Evolutionary conservation across 2,797 vertebrate genomes (phyloP).

Genomic region (Rhodeus uyekii): DNA sequence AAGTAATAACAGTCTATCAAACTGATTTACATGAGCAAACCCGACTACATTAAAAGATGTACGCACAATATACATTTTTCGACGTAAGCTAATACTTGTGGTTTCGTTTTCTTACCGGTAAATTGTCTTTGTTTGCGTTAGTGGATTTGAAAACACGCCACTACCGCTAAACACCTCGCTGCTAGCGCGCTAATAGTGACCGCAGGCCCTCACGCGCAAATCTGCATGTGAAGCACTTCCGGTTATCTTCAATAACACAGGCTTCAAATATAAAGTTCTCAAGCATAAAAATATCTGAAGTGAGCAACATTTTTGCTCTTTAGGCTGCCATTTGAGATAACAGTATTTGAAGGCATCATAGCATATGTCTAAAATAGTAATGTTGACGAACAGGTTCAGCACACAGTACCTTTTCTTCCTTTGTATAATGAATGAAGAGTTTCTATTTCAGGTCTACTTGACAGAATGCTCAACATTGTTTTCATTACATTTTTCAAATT

Average conservation of each 20-base stretch:
- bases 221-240: conserved; percentile 21
- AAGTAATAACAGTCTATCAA: neutral
- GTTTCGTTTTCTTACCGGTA: conserved; percentile 6
- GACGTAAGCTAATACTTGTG: neutral
- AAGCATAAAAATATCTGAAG: neutral
- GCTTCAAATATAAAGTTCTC: conserved; percentile 9
- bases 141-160: neutral
- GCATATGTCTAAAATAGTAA: neutral
- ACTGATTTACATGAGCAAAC: neutral
- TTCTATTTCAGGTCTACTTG: neutral
- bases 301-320: neutral
- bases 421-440: neutral
- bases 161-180: neutral
- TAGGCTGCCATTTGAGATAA: neutral
- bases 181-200: conserved; percentile 1
- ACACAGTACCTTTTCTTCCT: neutral
- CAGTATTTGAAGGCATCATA: neutral
- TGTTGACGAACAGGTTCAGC: neutral
- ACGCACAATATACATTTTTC: neutral
- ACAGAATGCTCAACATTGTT: neutral
- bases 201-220: neutral
- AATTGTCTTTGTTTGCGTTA: neutral
- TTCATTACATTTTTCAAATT: too few species aligned
- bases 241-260: conserved; percentile 1
- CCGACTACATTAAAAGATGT: neutral